phyloP scores from a whole-genome alignment of 2,888 invertebrate genomes.

The Cantharis nigra region DNA sequence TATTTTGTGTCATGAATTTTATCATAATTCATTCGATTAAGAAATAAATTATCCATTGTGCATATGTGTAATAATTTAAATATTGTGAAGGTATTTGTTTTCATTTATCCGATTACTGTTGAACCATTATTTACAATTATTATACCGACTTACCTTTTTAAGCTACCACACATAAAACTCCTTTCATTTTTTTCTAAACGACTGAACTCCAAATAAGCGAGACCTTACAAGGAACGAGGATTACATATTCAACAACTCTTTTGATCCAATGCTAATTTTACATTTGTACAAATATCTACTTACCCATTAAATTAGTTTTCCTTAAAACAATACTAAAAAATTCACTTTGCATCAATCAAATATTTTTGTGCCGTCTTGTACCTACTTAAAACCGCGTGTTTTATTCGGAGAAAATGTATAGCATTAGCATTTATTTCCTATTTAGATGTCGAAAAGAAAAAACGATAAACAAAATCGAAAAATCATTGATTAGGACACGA shows the following conservation, averaged over 20 bases:
- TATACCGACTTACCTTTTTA: not conserved
- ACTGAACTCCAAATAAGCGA: not conserved
- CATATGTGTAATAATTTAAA: not conserved
- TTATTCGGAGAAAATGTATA: no score
- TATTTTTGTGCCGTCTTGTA: no score
- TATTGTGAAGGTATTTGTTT: not conserved
- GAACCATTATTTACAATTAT: not conserved
- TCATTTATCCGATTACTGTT: not conserved
- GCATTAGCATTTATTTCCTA: no score
- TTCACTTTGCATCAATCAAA: no score
- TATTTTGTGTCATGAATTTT: constrained; percentile 30
- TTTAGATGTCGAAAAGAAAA: no score
- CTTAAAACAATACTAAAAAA: no score
- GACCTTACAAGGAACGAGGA: not conserved
- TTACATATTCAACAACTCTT: not conserved
- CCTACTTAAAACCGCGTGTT: no score
- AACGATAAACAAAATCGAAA: no score
- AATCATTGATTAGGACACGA: no score
- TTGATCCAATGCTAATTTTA: not conserved
- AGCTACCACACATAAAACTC: not conserved
- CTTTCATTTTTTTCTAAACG: not conserved
- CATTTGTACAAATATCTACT: no score
- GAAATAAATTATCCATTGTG: constrained; percentile 28
- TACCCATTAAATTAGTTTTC: no score
- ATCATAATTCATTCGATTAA: constrained; percentile 27